Evolutionary conservation across 2,888 invertebrate genomes (phyloP).

Genomic region (Campopleginae sp.): DNA sequence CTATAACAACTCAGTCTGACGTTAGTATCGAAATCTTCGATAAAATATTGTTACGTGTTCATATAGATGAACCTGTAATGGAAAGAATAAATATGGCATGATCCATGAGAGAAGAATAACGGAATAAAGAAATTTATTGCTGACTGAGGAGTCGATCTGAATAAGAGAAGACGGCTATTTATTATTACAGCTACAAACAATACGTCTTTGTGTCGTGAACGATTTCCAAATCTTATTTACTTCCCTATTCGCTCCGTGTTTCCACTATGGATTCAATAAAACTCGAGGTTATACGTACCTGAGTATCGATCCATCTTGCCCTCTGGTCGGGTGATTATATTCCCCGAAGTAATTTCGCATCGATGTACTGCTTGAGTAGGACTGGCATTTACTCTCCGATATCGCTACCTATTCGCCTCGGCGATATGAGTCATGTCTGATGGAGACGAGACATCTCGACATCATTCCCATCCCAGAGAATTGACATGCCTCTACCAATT

Average conservation of each 20-base stretch:
- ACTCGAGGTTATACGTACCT: constrained; percentile 18
- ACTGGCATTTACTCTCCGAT: constrained; percentile 51
- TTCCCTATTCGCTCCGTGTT: constrained; percentile 20
- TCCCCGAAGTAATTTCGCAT: constrained; percentile 49
- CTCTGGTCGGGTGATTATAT: constrained; percentile 18
- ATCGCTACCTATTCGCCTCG: constrained; percentile 17
- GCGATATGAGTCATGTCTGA: constrained; percentile 15
- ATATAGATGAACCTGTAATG: neutral
- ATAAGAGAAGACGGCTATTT: constrained; percentile 11
- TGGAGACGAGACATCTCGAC: constrained; percentile 18
- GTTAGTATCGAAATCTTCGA: neutral
- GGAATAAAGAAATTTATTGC: neutral
- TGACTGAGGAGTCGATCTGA: neutral
- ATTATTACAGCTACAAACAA: constrained; percentile 3
- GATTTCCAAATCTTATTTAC: constrained; percentile 1
- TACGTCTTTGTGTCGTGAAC: neutral
- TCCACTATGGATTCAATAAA: constrained; percentile 33
- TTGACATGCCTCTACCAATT: neutral
- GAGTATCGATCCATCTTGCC: constrained; percentile 8
- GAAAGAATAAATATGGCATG: neutral
- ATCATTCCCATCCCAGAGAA: neutral
- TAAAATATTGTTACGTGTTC: neutral
- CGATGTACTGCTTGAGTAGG: constrained; percentile 51
- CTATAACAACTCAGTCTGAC: neutral
- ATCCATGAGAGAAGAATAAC: neutral